A percentile compares a stretch with the other conserved stretches of the same genome.
These are phyloP conservation scores for Typhlichthys subterraneus DNA, from an alignment of 2,797 vertebrate genomes.

Conservation along the genomic window DNA sequence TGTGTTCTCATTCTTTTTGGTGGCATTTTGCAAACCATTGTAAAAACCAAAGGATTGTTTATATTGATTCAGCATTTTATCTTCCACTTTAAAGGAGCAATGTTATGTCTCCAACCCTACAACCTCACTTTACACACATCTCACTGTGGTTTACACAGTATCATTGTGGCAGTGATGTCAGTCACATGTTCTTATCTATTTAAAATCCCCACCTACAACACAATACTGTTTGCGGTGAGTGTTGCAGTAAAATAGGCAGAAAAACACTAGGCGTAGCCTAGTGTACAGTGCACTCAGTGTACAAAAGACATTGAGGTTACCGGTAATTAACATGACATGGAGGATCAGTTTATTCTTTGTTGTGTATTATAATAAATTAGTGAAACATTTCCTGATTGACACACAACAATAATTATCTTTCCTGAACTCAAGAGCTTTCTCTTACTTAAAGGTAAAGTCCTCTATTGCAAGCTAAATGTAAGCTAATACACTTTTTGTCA, in stretches of 20 bases:
- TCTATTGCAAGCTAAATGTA: no score
- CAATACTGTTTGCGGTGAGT: conserved; percentile 33
- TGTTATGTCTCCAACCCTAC: conserved; percentile 30
- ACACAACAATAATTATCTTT: no score
- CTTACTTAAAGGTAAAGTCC: no score
- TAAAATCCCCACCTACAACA: conserved; percentile 24
- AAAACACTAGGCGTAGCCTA: conserved; percentile 17
- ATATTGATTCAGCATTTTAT: conserved; percentile 18
- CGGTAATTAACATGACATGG: no score
- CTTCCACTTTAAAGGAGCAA: conserved; percentile 1
- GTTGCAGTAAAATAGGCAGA: conserved; percentile 21
- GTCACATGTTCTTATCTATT: conserved; percentile 45
- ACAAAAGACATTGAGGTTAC: no score
- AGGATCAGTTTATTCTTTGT: no score
- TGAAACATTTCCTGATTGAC: no score
- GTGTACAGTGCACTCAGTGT: no score
- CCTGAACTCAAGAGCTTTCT: no score
- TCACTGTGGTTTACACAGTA: conserved; percentile 39
- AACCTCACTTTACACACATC: conserved; percentile 19
- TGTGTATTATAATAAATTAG: no score
- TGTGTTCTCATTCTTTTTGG: no score
- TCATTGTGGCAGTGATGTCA: conserved; percentile 52
- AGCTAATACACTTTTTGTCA: no score
- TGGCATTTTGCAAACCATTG: neutral
- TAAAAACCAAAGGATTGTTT: conserved; percentile 1